These are phyloP conservation scores for Nothocercus nigrocapillus DNA, from an alignment of 2,113 vertebrate species.

Conservation along the genomic window DNA sequence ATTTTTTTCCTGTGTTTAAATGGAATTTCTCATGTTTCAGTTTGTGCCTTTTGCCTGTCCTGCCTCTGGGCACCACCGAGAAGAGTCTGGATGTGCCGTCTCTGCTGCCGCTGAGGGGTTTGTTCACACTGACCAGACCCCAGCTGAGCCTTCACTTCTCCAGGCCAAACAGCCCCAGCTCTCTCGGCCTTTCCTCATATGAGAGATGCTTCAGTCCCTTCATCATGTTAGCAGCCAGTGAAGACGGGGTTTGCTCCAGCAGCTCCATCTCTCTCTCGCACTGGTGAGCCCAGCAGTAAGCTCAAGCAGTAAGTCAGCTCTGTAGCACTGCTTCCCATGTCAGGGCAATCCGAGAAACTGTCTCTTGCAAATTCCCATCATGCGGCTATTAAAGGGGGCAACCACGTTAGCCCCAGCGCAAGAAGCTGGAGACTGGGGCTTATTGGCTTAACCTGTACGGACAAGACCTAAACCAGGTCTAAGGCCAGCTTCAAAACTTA, in stretches of 20 bases:
- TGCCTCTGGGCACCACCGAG: background rate
- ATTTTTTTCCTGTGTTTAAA: background rate
- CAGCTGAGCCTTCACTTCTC: background rate
- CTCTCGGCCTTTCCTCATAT: background rate
- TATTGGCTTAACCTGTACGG: background rate
- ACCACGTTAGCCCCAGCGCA: background rate
- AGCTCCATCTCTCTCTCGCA: background rate
- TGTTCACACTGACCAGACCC: background rate
- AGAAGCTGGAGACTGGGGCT: background rate
- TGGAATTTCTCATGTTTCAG: background rate
- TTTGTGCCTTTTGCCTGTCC: background rate
- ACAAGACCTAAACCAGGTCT: background rate
- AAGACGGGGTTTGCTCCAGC: background rate
- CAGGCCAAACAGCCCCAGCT: background rate
- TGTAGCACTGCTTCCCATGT: background rate
- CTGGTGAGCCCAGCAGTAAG: background rate
- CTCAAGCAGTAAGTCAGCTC: background rate
- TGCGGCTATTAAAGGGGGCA: background rate
- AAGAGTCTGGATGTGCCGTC: background rate
- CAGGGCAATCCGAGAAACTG: rapidly evolving
- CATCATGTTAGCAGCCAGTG: background rate
- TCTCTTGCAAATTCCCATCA: background rate
- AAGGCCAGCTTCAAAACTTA: background rate
- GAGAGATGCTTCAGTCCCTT: background rate
- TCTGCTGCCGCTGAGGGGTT: background rate